Evolutionary conservation across 2,113 vertebrate genomes (phyloP), one percentile per base, ranked within the genome.

Genomic region (Passer domesticus): DNA sequence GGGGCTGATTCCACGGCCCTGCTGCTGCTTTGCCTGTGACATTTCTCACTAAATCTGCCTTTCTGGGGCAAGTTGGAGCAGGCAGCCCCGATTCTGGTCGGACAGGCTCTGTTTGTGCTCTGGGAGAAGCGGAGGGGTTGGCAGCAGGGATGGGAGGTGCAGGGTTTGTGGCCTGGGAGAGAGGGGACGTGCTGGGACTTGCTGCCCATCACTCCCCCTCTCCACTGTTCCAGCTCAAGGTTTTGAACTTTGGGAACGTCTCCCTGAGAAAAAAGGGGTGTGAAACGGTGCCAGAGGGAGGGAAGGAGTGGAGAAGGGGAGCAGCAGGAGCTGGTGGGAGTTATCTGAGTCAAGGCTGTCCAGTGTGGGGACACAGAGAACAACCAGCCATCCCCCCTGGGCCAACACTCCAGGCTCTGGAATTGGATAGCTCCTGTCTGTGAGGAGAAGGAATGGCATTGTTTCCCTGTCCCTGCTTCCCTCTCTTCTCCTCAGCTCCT

Each of bases 51-150:
- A 27, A 69, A 81, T 94, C 87, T 92, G 87, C 62, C 30, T 95
- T 90, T 94, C 76, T 66, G 88, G 90, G 97, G 96, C 97, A 49
- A 83, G 98, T 80, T 7, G 3, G 89, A 97, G 97, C 98, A 98
- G 91, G 94, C 84, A 56, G 12, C 74, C 88, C 63, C 21, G 21
- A 73, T 97, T 97, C 98, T 97, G 96, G 98, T 98, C 78, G 91
- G 97, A 79, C 98, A 86, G 96, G 97, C 97, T 98, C 62, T 91
- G 86, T 92, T 86, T 93, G 89, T 41, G 85, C 83, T 87, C 80
- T n/a, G 89, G 87, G 84, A 95, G 91, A 66, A 76, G 66, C 3
- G 6, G 64, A 44, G 76, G 37, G 59, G 73, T 55, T 95, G 87
- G 87, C 46, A 18, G 72, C 83, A 95, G 94, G 73, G 95, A 78